A percentile compares a stretch with the other conserved stretches of the same genome.
Conservation (phyloP, 2,888 invertebrate genomes). For the Cepaea hortensis region DNA sequence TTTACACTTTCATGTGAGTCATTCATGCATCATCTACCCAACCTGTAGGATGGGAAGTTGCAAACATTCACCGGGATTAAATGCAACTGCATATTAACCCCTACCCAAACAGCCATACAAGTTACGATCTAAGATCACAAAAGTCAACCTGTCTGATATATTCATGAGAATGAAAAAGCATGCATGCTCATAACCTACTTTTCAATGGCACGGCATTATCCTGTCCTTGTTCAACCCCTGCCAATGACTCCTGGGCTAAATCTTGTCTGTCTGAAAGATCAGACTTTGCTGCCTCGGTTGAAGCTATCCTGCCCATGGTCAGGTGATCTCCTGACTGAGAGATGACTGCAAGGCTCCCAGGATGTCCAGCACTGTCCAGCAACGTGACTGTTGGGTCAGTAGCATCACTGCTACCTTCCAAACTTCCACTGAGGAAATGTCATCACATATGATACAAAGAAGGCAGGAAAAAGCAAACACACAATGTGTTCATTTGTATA, state of each 20-base stretch:
- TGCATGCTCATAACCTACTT: neutral
- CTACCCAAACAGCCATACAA: no score
- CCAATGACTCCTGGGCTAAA: neutral
- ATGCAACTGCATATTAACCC: no score
- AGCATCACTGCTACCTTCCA: conserved; percentile 5
- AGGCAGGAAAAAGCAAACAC: no score
- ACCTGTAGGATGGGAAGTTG: no score
- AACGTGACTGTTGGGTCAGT: neutral
- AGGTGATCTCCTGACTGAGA: conserved; percentile 20
- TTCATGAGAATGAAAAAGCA: neutral
- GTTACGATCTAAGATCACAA: no score
- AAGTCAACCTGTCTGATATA: no score
- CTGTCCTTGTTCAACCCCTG: neutral
- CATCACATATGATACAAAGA: neutral
- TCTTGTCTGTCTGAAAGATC: conserved; percentile 6
- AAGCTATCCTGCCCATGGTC: neutral
- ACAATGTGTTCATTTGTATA: no score
- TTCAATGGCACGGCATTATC: conserved; percentile 10
- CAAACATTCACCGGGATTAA: no score
- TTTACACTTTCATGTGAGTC: no score
- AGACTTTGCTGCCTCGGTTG: neutral
- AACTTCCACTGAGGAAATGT: conserved; percentile 2
- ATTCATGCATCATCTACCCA: no score
- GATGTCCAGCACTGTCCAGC: neutral
- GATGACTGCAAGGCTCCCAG: neutral